Conservation (phyloP, 2,797 vertebrate species). For the Chelon auratus region DNA sequence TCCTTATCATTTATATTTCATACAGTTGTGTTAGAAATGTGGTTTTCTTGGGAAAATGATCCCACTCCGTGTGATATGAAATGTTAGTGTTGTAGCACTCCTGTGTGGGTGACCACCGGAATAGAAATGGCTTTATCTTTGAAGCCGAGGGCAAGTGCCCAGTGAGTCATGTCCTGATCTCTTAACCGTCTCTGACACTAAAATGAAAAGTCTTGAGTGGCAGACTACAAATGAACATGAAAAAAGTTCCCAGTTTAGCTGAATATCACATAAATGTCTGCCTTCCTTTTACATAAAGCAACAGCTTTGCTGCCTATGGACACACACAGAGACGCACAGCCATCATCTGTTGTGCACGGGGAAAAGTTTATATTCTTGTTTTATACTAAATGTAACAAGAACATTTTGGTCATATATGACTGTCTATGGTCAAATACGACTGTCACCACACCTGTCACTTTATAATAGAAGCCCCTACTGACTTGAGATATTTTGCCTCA, state of each 20-base stretch:
- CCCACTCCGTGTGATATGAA: conserved; percentile 35
- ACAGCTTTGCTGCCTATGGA: not conserved
- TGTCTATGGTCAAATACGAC: not conserved
- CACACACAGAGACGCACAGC: too few relatives aligned
- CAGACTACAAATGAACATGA: conserved; percentile 7
- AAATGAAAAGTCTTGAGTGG: conserved; percentile 12
- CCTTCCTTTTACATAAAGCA: conserved; percentile 4
- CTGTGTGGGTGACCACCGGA: conserved; percentile 28
- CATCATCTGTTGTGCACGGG: not conserved
- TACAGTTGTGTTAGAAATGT: conserved; percentile 44
- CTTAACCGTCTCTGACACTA: conserved; percentile 21
- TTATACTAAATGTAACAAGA: not conserved
- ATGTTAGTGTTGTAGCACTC: conserved; percentile 17
- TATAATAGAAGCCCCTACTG: not conserved
- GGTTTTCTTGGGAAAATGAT: conserved; percentile 36
- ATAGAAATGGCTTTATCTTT: conserved; percentile 47
- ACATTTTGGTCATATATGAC: not conserved
- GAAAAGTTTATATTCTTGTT: not conserved
- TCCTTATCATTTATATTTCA: conserved; percentile 59
- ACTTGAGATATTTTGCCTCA: conserved; percentile 1
- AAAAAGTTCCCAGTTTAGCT: conserved; percentile 4
- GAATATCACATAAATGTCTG: not conserved
- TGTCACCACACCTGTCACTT: not conserved
- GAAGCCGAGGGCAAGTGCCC: conserved; percentile 14
- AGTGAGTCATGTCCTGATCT: conserved; percentile 29